Conservation (phyloP, 2,797 vertebrate species). For the Xyrichtys novacula region DNA sequence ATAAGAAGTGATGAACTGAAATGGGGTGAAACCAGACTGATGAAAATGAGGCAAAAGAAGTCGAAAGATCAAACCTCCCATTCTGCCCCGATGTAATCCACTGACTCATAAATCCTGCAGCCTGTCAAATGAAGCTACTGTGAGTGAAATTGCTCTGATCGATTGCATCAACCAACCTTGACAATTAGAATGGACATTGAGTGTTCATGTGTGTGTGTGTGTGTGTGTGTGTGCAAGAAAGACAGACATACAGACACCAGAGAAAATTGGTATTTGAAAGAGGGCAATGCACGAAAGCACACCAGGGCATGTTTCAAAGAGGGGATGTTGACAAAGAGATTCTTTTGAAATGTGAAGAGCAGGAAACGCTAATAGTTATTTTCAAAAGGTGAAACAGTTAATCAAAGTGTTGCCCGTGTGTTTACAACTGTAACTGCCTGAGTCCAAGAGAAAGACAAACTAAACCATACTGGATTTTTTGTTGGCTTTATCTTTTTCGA, state of each 20-base stretch:
- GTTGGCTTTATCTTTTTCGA: neutral
- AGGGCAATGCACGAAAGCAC: constrained; percentile 8
- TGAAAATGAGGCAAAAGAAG: constrained; percentile 56
- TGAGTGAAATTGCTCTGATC: constrained; percentile 61
- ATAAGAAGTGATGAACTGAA: constrained; percentile 19
- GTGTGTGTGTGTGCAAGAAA: neutral
- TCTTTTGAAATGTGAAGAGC: constrained; percentile 22
- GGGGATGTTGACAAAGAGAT: constrained; percentile 11
- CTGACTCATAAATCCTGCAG: constrained; percentile 48
- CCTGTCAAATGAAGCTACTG: constrained; percentile 45
- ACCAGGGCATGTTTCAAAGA: constrained; percentile 16
- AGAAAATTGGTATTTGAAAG: constrained; percentile 51
- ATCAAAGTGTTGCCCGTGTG: constrained; percentile 12
- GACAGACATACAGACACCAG: constrained; percentile 10
- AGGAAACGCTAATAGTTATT: constrained; percentile 28
- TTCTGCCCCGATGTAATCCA: constrained; percentile 51
- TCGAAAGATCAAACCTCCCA: constrained; percentile 40
- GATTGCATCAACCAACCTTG: constrained; percentile 58
- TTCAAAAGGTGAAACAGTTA: constrained; percentile 22
- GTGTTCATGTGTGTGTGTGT: neutral
- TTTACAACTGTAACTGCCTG: neutral
- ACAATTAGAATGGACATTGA: constrained; percentile 35
- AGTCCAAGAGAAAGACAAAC: neutral
- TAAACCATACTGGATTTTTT: neutral
- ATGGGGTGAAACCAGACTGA: constrained; percentile 18